A percentile compares a stretch with the other conserved stretches of the same genome.
Evolutionary conservation across 2,888 invertebrate species (phyloP).

Genomic region (Drosophila peninsularis): DNA sequence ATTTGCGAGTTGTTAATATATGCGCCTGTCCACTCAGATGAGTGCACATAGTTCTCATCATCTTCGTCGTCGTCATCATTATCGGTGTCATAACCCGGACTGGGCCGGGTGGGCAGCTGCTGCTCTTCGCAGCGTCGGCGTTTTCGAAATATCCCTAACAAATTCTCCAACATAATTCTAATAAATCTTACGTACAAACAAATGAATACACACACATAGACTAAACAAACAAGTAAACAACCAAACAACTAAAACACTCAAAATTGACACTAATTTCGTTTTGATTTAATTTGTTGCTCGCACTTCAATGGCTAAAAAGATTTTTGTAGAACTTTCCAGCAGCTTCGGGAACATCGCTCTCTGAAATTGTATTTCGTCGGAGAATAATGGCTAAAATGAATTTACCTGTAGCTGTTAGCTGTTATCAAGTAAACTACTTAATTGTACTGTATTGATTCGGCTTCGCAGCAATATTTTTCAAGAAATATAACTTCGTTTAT

Average conservation of each 20-base stretch:
- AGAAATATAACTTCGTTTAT: slow-evolving; percentile 13
- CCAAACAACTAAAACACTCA: slow-evolving; percentile 14
- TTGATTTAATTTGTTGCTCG: slow-evolving; percentile 1
- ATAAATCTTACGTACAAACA: slow-evolving; percentile 12
- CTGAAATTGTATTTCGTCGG: slow-evolving; percentile 25
- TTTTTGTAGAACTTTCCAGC: slow-evolving; percentile 51
- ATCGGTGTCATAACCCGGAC: slow-evolving; percentile 24
- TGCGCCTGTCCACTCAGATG: slow-evolving; percentile 38
- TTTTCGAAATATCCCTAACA: slow-evolving; percentile 81
- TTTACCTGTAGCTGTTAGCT: slow-evolving; percentile 44
- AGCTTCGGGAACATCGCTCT: slow-evolving; percentile 14
- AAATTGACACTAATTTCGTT: slow-evolving; percentile 15
- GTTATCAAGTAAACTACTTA: slow-evolving; percentile 22
- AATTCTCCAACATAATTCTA: slow-evolving; percentile 76
- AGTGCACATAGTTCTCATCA: slow-evolving; percentile 33
- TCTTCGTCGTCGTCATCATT: slow-evolving; percentile 10
- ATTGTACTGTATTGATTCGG: slow-evolving; percentile 20
- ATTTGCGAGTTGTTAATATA: slow-evolving; percentile 48
- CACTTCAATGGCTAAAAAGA: slow-evolving; percentile 15
- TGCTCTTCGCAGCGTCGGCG: slow-evolving; percentile 78
- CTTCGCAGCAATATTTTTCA: slow-evolving; percentile 19
- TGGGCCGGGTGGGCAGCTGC: slow-evolving; percentile 8
- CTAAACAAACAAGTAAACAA: slow-evolving; percentile 21
- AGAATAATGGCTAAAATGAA: slow-evolving; percentile 13
- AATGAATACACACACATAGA: slow-evolving; percentile 5